A percentile compares a stretch with the other conserved stretches of the same genome.
phyloP scores from a whole-genome alignment of 2,888 invertebrate genomes.

The Pterobdella sp. region DNA sequence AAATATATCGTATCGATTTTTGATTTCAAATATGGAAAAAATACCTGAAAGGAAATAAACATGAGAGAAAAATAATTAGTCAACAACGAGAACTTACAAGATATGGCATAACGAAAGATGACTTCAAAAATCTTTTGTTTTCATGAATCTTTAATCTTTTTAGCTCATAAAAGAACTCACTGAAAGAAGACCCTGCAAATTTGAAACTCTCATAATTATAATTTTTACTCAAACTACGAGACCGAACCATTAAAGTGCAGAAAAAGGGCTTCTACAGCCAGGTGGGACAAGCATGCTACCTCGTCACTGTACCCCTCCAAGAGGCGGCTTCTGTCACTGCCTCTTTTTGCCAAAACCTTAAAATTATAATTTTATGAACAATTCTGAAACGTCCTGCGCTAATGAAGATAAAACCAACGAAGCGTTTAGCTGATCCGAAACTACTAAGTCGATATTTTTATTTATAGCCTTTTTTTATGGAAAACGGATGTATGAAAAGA shows the following conservation, averaged over 20 bases:
- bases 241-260: constrained; percentile 10
- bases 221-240: neutral
- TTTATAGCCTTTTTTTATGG: no score
- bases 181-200: neutral
- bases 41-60: neutral
- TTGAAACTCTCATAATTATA: neutral
- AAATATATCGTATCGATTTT: neutral
- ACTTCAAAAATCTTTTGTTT: neutral
- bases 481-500: no score
- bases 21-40: neutral
- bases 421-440: no score
- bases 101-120: neutral
- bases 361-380: no score
- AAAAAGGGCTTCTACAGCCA: neutral
- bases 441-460: no score
- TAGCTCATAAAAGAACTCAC: constrained; percentile 6
- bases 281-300: neutral
- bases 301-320: neutral
- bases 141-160: neutral
- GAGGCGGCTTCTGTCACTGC: neutral
- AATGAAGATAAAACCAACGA: no score
- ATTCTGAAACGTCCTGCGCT: no score
- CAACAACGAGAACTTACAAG: neutral
- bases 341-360: no score
- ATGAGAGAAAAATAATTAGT: neutral